Conservation (phyloP, 2,113 vertebrate species). For the Hyla sarda region DNA sequence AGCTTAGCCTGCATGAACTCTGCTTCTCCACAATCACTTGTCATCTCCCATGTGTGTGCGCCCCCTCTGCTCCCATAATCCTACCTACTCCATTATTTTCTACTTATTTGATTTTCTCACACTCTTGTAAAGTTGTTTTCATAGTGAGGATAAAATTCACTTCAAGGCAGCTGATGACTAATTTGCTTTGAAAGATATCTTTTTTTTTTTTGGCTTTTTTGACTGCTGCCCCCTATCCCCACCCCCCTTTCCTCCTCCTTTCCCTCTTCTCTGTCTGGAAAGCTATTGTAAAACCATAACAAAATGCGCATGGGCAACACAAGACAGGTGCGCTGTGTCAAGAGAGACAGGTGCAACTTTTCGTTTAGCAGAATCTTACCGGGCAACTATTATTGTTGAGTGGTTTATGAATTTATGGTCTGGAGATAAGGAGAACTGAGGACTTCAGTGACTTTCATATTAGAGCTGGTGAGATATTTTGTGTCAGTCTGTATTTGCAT, state of each 20-base stretch:
- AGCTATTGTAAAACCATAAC: conserved; percentile 53
- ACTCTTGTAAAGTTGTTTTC: conserved; percentile 10
- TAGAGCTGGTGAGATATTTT: conserved; percentile 59
- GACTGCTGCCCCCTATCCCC: not conserved
- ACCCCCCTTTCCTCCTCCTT: not conserved
- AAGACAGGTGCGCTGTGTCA: conserved; percentile 85
- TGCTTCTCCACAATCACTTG: not conserved
- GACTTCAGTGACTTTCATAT: conserved; percentile 60
- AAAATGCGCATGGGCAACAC: conserved; percentile 70
- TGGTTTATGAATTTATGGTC: conserved; percentile 71
- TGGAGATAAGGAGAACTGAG: conserved; percentile 62
- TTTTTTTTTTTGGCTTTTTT: conserved; percentile 29
- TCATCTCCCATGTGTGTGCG: not conserved
- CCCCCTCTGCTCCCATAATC: not conserved
- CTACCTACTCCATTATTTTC: not conserved
- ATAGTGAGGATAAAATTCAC: not conserved
- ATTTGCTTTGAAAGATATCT: conserved; percentile 39
- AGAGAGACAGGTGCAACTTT: conserved; percentile 86
- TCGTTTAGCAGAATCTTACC: conserved; percentile 69
- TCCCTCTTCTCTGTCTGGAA: conserved; percentile 30
- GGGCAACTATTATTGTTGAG: conserved; percentile 69
- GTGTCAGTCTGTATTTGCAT: conserved; percentile 49
- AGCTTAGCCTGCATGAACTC: not conserved
- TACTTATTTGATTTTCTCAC: not conserved
- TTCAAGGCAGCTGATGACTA: conserved; percentile 36